A percentile compares a stretch with the other conserved stretches of the same genome.
These are phyloP conservation scores for Podarcis siculus DNA, from an alignment of 2,797 vertebrate genomes.

Conservation along the genomic window DNA sequence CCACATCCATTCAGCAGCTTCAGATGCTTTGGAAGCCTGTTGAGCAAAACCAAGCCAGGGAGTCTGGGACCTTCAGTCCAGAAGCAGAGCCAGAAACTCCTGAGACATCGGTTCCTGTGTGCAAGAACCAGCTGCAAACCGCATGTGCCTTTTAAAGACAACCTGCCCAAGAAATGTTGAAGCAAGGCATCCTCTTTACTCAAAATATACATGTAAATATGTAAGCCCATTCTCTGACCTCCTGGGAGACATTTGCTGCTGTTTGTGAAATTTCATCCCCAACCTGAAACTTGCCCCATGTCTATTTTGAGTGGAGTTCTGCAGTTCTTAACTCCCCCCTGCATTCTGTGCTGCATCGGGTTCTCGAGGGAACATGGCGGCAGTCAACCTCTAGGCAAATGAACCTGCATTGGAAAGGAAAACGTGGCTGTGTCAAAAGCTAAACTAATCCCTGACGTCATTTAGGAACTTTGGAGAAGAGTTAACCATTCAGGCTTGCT, in stretches of 20 bases:
- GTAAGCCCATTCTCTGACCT: background rate
- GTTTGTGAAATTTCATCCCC: background rate
- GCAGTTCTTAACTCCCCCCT: background rate
- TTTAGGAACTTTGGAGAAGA: background rate
- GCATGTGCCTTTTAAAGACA: constrained; percentile 7
- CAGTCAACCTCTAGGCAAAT: background rate
- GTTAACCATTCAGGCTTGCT: background rate
- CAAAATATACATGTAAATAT: constrained; percentile 10
- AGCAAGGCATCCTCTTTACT: background rate
- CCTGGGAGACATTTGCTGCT: constrained; percentile 1
- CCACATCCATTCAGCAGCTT: background rate
- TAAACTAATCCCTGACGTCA: background rate
- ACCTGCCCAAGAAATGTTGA: background rate
- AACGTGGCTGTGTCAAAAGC: background rate
- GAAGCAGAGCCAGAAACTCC: background rate
- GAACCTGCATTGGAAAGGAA: constrained; percentile 17
- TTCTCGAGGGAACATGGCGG: background rate
- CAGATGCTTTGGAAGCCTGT: background rate
- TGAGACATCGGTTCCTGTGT: background rate
- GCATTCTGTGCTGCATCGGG: background rate
- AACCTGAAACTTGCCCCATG: background rate
- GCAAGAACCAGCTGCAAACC: background rate
- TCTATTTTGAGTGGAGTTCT: background rate
- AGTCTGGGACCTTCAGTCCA: background rate
- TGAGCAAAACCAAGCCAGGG: background rate